Evolutionary conservation across 2,888 invertebrate genomes (phyloP), one percentile per base, ranked within the genome.

Genomic region (Rotaria magnacalcarata): DNA sequence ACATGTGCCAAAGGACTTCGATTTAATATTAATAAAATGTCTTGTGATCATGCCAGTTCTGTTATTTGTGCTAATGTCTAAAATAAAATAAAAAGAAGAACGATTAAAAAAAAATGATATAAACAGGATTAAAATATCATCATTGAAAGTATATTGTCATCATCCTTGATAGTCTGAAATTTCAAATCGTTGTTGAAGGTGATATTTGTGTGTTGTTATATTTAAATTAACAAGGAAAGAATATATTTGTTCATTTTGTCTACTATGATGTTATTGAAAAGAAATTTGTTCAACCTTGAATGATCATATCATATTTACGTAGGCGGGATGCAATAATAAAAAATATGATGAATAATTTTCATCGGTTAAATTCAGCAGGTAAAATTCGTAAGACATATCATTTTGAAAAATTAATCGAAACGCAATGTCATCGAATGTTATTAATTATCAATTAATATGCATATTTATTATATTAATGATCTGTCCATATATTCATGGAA

Each of bases 21-120:
- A 84, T 87, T 84, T 56, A 87, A 87, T 84, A 47, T 85, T 2
- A 84, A 27, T 10, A 85, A 60, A 60, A 85, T 84, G 27, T 85
- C 80, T 27, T 87, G 85, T 85, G 87, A 87, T 56, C 85, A 85
- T 67, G 80, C 87, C 43, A 75, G 43, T 41, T 56, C 84, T 85
- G 54, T 84, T 50, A 41, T 54, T 54, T 87, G 87, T 84, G n/a
- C 24, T n/a, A 43, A 80, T 43, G 24, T 41, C 10, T 80, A 80
- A 80, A 80, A 43, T n/a, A 24, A 47, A 34, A 34, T 43, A 67
- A 41, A 67, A 60, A 60, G 19, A 24, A 27, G 24, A 24, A 56
- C 2, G 24, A 6, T 24, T 8, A 24, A 60, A 11, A 16, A 34
- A 34, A 67, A 67, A 34, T 34, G 19, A 34, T 67, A 7, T 34